phyloP scores from a whole-genome alignment of 2,888 invertebrate genomes.

The Gymnoscelis rufifasciata region DNA sequence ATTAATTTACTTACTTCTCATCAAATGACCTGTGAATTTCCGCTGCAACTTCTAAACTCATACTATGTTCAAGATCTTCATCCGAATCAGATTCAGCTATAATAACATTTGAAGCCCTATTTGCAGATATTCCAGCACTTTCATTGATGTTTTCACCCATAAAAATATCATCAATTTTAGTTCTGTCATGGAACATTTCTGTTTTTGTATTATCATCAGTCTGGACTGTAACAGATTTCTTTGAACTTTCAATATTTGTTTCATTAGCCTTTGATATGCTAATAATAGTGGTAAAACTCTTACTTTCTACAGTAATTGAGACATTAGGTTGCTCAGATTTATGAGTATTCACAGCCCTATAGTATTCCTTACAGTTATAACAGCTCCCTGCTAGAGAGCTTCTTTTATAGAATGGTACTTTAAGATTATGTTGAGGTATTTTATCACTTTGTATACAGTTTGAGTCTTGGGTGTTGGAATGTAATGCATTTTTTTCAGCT shows the following conservation, averaged over 20 bases:
- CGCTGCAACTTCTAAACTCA: slow-evolving; percentile 46
- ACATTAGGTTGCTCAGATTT: slow-evolving; percentile 31
- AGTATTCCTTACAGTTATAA: slow-evolving; percentile 31
- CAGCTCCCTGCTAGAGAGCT: slow-evolving; percentile 44
- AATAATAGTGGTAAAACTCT: slow-evolving; percentile 42
- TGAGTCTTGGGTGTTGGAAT: slow-evolving; percentile 15
- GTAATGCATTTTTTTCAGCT: slow-evolving; percentile 40
- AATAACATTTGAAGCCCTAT: slow-evolving; percentile 32
- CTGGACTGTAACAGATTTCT: slow-evolving; percentile 43
- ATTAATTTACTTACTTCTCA: slow-evolving; percentile 41
- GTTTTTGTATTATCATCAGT: slow-evolving; percentile 34
- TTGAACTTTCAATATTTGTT: slow-evolving; percentile 22
- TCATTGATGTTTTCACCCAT: slow-evolving; percentile 1
- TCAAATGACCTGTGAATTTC: slow-evolving; percentile 53
- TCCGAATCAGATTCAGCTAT: slow-evolving; percentile 63
- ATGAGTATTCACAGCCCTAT: slow-evolving; percentile 6
- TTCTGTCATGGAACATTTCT: not conserved
- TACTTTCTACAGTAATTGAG: slow-evolving; percentile 48
- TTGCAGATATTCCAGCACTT: not conserved
- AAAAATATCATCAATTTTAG: slow-evolving; percentile 34
- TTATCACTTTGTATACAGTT: slow-evolving; percentile 2
- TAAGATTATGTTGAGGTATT: slow-evolving; percentile 4
- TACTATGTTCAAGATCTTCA: slow-evolving; percentile 34
- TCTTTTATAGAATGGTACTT: slow-evolving; percentile 57
- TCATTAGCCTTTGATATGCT: slow-evolving; percentile 38